These are phyloP conservation scores for Drosophila albomicans DNA, from an alignment of 1,140 invertebrate species.

Conservation along the genomic window DNA sequence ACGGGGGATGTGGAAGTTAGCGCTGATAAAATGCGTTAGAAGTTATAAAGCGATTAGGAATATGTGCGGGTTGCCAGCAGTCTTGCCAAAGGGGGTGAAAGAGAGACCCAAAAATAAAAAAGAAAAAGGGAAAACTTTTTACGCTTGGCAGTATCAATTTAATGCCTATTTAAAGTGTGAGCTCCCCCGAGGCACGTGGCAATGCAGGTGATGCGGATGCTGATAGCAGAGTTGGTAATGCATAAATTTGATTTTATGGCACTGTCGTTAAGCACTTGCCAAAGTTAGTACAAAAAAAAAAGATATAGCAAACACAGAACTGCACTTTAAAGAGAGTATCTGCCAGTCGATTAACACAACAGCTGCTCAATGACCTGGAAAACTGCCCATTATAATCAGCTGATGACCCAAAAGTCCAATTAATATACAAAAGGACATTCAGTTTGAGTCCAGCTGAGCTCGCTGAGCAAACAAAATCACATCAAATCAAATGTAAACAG, in stretches of 20 bases:
- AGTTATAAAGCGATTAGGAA: conserved; percentile 81
- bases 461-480: conserved; percentile 7
- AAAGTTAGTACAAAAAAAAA: conserved; percentile 39
- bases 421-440: conserved; percentile 5
- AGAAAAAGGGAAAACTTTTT: conserved; percentile 44
- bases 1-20: conserved; percentile 17
- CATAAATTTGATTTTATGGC: conserved; percentile 79
- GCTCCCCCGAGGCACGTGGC: conserved; percentile 20
- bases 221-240: conserved; percentile 38
- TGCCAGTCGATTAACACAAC: not conserved
- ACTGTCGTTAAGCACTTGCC: conserved; percentile 50
- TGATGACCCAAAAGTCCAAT: conserved; percentile 3
- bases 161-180: conserved; percentile 74
- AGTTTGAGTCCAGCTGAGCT: not conserved
- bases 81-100: conserved; percentile 13
- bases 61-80: conserved; percentile 46
- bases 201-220: conserved; percentile 56
- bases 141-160: conserved; percentile 67
- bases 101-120: not conserved
- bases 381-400: not conserved
- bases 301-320: conserved; percentile 24
- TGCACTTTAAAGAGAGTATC: conserved; percentile 8
- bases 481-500: conserved; percentile 31
- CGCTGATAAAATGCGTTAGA: conserved; percentile 78
- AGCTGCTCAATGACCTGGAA: not conserved